phyloP scores from a whole-genome alignment of 2,888 invertebrate genomes.

The Julus scanicus region DNA sequence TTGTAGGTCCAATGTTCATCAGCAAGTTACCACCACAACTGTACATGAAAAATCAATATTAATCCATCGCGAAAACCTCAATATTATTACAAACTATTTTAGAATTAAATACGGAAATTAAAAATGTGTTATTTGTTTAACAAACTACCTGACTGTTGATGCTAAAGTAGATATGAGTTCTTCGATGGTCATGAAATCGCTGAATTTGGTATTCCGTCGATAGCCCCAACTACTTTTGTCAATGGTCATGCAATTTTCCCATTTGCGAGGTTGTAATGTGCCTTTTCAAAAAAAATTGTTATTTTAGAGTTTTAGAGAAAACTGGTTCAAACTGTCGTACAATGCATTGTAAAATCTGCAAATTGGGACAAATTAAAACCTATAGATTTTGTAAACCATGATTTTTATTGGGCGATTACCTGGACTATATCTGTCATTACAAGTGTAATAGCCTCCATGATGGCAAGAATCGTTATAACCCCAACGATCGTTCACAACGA shows the following conservation, averaged over 20 bases:
- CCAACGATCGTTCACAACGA: slow-evolving; percentile 96
- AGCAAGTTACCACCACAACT: slow-evolving; percentile 75
- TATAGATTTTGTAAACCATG: neutral
- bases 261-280: slow-evolving; percentile 79
- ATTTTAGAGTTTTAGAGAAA: too few relatives aligned
- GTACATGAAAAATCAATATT: neutral
- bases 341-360: too few relatives aligned
- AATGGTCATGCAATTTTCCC: slow-evolving; percentile 95
- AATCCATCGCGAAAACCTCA: neutral
- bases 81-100: too few relatives aligned
- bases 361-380: too few relatives aligned
- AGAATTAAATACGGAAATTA: too few relatives aligned
- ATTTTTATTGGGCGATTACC: slow-evolving; percentile 67
- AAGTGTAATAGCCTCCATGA: slow-evolving; percentile 91
- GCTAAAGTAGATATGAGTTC: slow-evolving; percentile 79
- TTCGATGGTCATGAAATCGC: slow-evolving; percentile 75
- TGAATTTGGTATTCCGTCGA: slow-evolving; percentile 76
- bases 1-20: slow-evolving; percentile 89
- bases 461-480: slow-evolving; percentile 79
- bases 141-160: slow-evolving; percentile 76
- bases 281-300: slow-evolving; percentile 67
- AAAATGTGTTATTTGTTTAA: neutral
- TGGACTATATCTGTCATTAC: slow-evolving; percentile 84
- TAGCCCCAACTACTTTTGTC: slow-evolving; percentile 90
- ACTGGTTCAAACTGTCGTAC: neutral